Conservation (phyloP, 2,113 vertebrate species). For the Tyrannus savana region DNA sequence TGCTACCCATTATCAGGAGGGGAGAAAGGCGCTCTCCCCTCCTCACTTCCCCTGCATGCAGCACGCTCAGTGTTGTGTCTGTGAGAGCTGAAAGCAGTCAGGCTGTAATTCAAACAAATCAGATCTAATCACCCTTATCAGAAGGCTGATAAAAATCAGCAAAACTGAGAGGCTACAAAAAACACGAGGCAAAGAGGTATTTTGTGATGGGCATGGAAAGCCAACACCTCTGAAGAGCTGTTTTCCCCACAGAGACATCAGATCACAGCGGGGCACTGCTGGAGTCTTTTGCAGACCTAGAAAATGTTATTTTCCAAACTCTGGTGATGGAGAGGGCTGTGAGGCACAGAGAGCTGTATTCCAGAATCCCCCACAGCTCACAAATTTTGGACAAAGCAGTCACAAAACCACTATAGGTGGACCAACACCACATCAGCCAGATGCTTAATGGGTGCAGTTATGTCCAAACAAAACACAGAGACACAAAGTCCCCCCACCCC, state of each 20-base stretch:
- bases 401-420: neutral
- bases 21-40: neutral
- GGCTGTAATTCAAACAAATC: conserved; percentile 55
- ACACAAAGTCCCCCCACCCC: neutral
- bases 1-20: conserved; percentile 34
- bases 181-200: neutral
- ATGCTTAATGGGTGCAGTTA: accelerated
- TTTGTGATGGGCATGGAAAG: neutral
- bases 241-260: neutral
- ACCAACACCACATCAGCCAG: accelerated
- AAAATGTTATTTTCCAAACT: neutral
- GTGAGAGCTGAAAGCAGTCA: neutral
- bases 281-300: neutral
- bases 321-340: neutral
- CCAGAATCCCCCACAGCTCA: neutral
- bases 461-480: neutral
- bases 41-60: neutral
- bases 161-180: neutral
- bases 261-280: neutral
- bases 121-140: conserved; percentile 34
- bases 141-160: neutral
- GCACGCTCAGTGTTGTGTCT: neutral
- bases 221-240: neutral
- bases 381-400: neutral
- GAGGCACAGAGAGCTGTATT: neutral